Percentiles rank a stretch among this genome's conserved stretches.
phyloP scores from a whole-genome alignment of 1,140 invertebrate genomes.

The Magallana angulata region DNA sequence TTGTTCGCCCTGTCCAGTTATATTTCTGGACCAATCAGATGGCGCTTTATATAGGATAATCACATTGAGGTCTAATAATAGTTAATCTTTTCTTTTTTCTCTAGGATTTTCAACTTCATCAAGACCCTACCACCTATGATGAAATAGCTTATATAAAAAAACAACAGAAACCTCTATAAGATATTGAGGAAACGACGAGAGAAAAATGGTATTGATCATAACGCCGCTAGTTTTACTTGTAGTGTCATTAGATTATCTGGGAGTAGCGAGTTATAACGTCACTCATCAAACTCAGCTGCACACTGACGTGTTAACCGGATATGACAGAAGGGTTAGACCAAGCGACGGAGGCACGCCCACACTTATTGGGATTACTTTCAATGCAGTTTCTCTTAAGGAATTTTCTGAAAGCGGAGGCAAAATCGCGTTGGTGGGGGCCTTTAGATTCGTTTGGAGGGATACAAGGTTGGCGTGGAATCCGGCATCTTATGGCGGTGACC shows the following conservation, averaged over 20 bases:
- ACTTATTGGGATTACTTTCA: not conserved
- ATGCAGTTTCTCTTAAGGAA: conserved; percentile 5
- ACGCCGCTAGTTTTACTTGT: not conserved
- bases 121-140: too few species aligned
- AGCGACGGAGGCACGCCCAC: conserved; percentile 13
- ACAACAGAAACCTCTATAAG: too few species aligned
- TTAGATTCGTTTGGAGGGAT: conserved; percentile 39
- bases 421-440: conserved; percentile 41
- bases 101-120: too few species aligned
- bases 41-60: too few species aligned
- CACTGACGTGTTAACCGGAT: not conserved
- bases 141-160: too few species aligned
- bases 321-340: conserved; percentile 29
- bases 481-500: not conserved
- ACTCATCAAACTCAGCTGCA: not conserved
- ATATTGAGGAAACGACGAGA: too few species aligned
- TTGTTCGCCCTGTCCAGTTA: too few species aligned
- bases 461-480: conserved; percentile 34
- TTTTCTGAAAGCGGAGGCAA: conserved; percentile 41
- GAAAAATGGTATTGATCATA: too few species aligned
- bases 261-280: not conserved
- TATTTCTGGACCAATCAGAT: too few species aligned
- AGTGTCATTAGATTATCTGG: not conserved
- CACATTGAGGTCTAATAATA: too few species aligned
- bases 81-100: too few species aligned